Evolutionary conservation across 2,113 vertebrate species (phyloP).

Genomic region (Sturnus vulgaris): DNA sequence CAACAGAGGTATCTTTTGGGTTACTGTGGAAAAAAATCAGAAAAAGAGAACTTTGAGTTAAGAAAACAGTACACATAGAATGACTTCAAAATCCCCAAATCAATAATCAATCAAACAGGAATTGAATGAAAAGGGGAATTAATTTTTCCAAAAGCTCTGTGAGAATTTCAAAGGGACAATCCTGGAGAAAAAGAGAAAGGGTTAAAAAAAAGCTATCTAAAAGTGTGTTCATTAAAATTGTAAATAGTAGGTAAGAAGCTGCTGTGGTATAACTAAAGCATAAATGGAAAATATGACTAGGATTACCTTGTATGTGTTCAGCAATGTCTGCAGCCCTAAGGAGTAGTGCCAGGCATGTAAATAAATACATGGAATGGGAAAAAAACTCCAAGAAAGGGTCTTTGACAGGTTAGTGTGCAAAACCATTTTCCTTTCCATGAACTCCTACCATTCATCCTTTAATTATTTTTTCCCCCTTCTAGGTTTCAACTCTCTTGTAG

Average conservation of each 20-base stretch:
- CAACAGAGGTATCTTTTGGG: neutral
- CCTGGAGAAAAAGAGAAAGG: neutral
- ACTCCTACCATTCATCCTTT: neutral
- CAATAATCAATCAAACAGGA: neutral
- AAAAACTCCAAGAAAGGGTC: neutral
- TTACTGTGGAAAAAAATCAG: neutral
- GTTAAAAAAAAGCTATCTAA: neutral
- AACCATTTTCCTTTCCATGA: neutral
- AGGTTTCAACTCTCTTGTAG: slow-evolving; percentile 97
- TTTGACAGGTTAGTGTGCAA: neutral
- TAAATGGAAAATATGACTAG: neutral
- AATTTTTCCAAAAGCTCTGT: neutral
- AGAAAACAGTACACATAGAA: neutral
- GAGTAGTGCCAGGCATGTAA: accelerated
- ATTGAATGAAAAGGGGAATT: neutral
- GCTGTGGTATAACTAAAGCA: neutral
- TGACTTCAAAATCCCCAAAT: neutral
- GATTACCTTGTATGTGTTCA: neutral
- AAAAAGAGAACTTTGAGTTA: neutral
- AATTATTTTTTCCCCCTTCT: neutral
- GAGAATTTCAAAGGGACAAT: neutral
- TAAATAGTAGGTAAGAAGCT: neutral
- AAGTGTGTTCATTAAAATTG: neutral
- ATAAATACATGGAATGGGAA: neutral
- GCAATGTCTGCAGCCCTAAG: neutral